phyloP scores from a whole-genome alignment of 2,888 invertebrate species.

The Cataglyphis livida region DNA sequence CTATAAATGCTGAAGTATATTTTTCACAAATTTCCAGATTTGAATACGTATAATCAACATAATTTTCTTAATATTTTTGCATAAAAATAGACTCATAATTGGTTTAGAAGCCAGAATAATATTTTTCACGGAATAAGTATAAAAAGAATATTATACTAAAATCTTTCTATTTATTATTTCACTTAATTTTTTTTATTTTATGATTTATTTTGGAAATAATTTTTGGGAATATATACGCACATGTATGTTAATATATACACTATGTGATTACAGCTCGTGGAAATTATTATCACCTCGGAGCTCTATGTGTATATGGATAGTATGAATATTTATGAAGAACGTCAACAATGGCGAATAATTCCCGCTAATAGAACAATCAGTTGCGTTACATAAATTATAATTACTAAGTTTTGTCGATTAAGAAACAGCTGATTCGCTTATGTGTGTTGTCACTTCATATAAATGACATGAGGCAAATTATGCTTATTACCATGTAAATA shows the following conservation, averaged over 20 bases:
- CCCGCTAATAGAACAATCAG: not conserved
- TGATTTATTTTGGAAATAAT: not conserved
- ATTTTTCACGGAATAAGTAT: not conserved
- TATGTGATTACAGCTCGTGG: constrained; percentile 74
- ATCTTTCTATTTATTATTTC: not conserved
- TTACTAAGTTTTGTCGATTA: not conserved
- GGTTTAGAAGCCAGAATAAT: not conserved
- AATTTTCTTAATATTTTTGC: not conserved
- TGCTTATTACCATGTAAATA: constrained; percentile 10
- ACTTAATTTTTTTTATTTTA: not conserved
- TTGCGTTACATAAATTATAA: not conserved
- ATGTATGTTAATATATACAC: constrained; percentile 10
- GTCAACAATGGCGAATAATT: not conserved
- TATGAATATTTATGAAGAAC: constrained; percentile 41
- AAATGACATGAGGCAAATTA: not conserved
- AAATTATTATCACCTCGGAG: constrained; percentile 79
- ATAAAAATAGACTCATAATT: not conserved
- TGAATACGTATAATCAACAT: not conserved
- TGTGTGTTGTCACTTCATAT: constrained; percentile 3
- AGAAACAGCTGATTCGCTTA: not conserved
- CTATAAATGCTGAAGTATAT: not conserved
- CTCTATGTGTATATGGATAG: constrained; percentile 78
- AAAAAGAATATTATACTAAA: not conserved
- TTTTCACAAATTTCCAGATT: not conserved
- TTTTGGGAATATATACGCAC: not conserved